Conservation (phyloP, 2,113 vertebrate species). For the Orthochromis malagaraziensis region DNA sequence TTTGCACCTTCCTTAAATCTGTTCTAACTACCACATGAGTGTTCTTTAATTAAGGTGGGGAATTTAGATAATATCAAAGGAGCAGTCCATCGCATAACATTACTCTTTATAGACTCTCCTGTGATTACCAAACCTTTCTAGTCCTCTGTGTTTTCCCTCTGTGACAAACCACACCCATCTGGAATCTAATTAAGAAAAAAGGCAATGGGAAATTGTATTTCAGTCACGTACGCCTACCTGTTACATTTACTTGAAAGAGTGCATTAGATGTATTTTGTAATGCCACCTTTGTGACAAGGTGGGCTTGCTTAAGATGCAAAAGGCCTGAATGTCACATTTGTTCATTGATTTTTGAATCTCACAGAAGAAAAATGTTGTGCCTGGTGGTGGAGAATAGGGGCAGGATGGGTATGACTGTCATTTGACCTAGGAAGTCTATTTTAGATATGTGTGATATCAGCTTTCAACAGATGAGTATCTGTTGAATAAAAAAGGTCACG, state of each 20-base stretch:
- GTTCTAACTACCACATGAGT: not conserved
- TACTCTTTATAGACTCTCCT: not conserved
- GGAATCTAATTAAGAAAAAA: slow-evolving; percentile 43
- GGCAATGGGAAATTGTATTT: slow-evolving; percentile 21
- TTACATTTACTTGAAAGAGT: slow-evolving; percentile 19
- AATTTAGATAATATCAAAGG: slow-evolving; percentile 29
- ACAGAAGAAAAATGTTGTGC: slow-evolving; percentile 24
- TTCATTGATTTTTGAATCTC: slow-evolving; percentile 64
- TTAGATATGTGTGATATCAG: not conserved
- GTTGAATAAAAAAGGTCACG: slow-evolving; percentile 49
- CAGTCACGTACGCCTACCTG: not conserved
- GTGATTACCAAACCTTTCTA: slow-evolving; percentile 28
- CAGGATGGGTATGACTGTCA: not conserved
- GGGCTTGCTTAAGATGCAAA: slow-evolving; percentile 45
- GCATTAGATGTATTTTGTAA: slow-evolving; percentile 20
- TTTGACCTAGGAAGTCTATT: slow-evolving; percentile 36
- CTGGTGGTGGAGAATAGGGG: not conserved
- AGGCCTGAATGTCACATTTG: slow-evolving; percentile 58
- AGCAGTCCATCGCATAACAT: slow-evolving; percentile 28
- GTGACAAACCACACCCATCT: slow-evolving; percentile 28
- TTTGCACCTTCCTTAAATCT: not conserved
- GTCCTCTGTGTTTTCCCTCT: not conserved
- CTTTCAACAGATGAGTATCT: slow-evolving; percentile 21
- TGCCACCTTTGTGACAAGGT: slow-evolving; percentile 24
- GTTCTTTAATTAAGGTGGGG: slow-evolving; percentile 1